Evolutionary conservation across 2,797 vertebrate species (phyloP), one percentile per base, ranked within the genome.

Genomic region (Lophotriccus pileatus): DNA sequence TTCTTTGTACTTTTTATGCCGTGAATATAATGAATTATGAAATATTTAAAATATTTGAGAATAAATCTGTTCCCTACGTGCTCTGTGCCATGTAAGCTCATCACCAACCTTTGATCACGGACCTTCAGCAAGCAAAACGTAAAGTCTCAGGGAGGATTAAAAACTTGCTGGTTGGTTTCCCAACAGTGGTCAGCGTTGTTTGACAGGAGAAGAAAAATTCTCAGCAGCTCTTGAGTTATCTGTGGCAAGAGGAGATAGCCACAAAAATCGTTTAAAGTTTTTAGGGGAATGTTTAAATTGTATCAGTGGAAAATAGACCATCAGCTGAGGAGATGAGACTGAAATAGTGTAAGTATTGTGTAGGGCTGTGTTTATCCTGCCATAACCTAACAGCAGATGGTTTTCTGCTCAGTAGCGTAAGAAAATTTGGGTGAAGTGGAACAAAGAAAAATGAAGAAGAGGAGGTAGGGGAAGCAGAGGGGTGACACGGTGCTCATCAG

Each of bases 31-130:
- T 47, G 30, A 69, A 68, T 76, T 49, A 58, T 62, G 25, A 92
- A 96, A 81, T 81, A 83, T 58, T 93, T 60, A 59, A 88, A 86
- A 74, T 77, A 75, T 64, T 88, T 81, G 37, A 72, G 47, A 81
- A 55, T 32, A 78, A 60, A 75, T 68, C 25, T 63, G 25, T 84
- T 84, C 80, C 58, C 62, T 49, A 0, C 0, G 0, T 74, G 60
- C 52, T 86, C 74, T 8, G 2, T 93, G 56, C 86, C 37, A 0
- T 22, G 44, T 74, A 52, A 75, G 58, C 78, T 89, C 64, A 64
- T 78, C 66, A 34, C 28, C 85, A 63, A 37, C 56, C 69, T 92
- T 92, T 93, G 89, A 74, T 92, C 77, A 72, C 0, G 0, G 89
- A 34, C 47, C 28, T 67, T 78, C 46, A 50, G 66, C 53, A 41